Percentiles rank a stretch among this genome's conserved stretches.
phyloP scores from a whole-genome alignment of 2,888 invertebrate species.

The Synergus japonicus region DNA sequence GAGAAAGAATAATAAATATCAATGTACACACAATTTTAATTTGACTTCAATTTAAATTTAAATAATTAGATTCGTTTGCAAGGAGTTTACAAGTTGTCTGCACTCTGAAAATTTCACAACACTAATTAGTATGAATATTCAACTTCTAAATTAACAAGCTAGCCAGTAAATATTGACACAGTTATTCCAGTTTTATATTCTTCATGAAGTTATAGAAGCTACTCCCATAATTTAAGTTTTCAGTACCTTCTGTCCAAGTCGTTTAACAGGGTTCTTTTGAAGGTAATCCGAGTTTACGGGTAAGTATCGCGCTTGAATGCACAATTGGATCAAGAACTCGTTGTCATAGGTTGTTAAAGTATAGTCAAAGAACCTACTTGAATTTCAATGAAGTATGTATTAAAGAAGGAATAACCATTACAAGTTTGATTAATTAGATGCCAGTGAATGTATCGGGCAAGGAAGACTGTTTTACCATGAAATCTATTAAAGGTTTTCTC shows the following conservation, averaged over 20 bases:
- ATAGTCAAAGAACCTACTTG: slow-evolving; percentile 21
- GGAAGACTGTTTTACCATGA: too few relatives aligned
- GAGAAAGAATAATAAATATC: background rate
- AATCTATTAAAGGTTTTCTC: too few relatives aligned
- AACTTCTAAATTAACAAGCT: background rate
- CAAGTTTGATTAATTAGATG: background rate
- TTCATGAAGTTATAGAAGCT: background rate
- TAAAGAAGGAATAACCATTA: background rate
- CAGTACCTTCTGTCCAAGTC: slow-evolving; percentile 15
- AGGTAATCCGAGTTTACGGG: slow-evolving; percentile 33
- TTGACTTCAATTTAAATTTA: background rate
- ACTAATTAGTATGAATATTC: background rate
- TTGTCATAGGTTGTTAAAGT: slow-evolving; percentile 31
- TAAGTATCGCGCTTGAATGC: slow-evolving; percentile 37
- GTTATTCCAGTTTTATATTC: background rate
- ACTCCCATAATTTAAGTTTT: slow-evolving; percentile 15
- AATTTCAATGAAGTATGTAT: slow-evolving; percentile 6
- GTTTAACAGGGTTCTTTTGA: slow-evolving; percentile 13
- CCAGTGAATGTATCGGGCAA: background rate
- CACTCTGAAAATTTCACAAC: background rate
- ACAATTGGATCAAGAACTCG: slow-evolving; percentile 24
- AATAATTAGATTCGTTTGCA: background rate
- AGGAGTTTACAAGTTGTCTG: background rate
- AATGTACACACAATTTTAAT: too few relatives aligned
- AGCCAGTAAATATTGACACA: background rate